Percentiles rank a stretch among this genome's conserved stretches.
Evolutionary conservation across 2,888 invertebrate species (phyloP).

Genomic region (Agonopterix arenella): DNA sequence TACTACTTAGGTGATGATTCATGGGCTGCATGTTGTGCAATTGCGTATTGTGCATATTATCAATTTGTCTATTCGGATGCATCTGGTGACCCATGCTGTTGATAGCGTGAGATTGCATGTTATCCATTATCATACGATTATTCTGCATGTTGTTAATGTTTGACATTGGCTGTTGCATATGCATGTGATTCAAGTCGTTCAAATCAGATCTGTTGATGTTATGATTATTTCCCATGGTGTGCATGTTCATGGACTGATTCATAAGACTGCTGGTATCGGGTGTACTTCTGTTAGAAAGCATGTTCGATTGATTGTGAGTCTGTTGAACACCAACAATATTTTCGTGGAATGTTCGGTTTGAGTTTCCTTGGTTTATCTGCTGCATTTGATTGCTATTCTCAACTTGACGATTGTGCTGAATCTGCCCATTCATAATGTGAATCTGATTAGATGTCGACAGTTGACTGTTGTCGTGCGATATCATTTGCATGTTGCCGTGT

Average conservation of each 20-base stretch:
- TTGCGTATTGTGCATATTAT: constrained; percentile 59
- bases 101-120: constrained; percentile 57
- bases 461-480: constrained; percentile 56
- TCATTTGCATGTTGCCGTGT: constrained; percentile 61
- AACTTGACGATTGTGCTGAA: constrained; percentile 58
- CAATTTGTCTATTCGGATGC: constrained; percentile 60
- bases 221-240: constrained; percentile 49
- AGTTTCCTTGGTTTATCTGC: constrained; percentile 44
- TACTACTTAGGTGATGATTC: constrained; percentile 57
- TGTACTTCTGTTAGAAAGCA: constrained; percentile 54
- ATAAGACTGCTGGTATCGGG: constrained; percentile 52
- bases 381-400: constrained; percentile 55
- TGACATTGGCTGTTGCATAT: constrained; percentile 57
- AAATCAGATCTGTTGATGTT: constrained; percentile 53
- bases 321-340: constrained; percentile 50
- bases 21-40: constrained; percentile 65
- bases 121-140: constrained; percentile 66
- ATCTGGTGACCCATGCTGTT: constrained; percentile 58
- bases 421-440: constrained; percentile 70
- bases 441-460: constrained; percentile 57
- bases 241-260: constrained; percentile 63
- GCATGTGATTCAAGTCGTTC: constrained; percentile 62
- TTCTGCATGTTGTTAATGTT: constrained; percentile 60
- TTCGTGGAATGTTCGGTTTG: constrained; percentile 57
- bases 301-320: constrained; percentile 48